Percentiles rank a stretch among this genome's conserved stretches.
Evolutionary conservation across 2,113 vertebrate genomes (phyloP).

Genomic region (Cyprinodon variegatus): DNA sequence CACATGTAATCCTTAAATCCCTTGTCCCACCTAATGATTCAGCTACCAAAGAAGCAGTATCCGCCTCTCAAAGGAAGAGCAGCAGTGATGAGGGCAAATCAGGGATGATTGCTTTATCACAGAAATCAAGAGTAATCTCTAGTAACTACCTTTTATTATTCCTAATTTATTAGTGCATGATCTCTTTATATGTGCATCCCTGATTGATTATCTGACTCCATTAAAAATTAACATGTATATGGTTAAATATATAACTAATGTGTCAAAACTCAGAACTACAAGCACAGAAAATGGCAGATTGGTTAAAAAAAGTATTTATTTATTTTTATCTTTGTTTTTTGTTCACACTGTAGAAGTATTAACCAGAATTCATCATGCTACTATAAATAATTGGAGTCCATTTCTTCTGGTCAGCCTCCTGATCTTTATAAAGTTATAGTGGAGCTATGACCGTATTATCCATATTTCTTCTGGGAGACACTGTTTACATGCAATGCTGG

Average conservation of each 20-base stretch:
- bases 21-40: too few relatives aligned
- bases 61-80: background rate
- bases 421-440: background rate
- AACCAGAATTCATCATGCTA: background rate
- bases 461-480: background rate
- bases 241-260: background rate
- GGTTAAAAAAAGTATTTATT: background rate
- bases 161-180: background rate
- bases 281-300: background rate
- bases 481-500: background rate
- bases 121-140: background rate
- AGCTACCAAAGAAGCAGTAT: background rate
- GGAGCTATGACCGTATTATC: background rate
- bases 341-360: background rate
- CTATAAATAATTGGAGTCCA: background rate
- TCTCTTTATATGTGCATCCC: background rate
- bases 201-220: background rate
- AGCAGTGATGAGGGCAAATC: background rate
- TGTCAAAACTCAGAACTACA: background rate
- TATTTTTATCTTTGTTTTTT: background rate
- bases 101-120: background rate
- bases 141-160: background rate
- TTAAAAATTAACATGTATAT: background rate
- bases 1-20: background rate
- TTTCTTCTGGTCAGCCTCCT: background rate